Conservation (phyloP, 35 echinoderm and acorn worm genomes). For the Acanthaster planci region DNA sequence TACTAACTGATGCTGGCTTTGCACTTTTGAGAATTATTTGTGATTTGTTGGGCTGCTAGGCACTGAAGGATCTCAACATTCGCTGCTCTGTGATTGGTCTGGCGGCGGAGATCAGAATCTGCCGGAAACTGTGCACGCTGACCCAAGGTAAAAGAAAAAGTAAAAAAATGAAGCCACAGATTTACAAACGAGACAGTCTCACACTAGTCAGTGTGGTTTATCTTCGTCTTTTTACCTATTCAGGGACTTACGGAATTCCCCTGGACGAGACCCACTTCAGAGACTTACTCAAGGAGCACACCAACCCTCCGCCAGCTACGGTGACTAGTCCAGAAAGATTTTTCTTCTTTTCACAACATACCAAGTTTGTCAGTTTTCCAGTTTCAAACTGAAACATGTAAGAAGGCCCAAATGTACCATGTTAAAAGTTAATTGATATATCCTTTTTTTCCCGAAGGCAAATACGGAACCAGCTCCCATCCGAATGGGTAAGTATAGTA, state of each 20-base stretch:
- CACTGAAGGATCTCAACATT: slow-evolving; percentile 75
- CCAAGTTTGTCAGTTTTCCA: background rate
- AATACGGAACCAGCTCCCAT: slow-evolving; percentile 93
- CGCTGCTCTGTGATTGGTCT: slow-evolving; percentile 96
- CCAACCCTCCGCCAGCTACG: slow-evolving; percentile 81
- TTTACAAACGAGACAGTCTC: background rate
- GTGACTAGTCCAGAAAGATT: slow-evolving; percentile 34
- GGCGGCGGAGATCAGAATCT: slow-evolving; percentile 92
- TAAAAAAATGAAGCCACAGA: background rate
- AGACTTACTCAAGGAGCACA: slow-evolving; percentile 88
- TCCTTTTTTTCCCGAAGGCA: slow-evolving; percentile 47
- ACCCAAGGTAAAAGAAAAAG: slow-evolving; percentile 73
- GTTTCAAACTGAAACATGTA: background rate
- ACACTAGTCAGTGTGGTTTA: background rate
- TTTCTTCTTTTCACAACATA: background rate
- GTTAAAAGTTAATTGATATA: background rate
- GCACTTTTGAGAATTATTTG: background rate
- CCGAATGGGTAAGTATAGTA: slow-evolving; percentile 84
- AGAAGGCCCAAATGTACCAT: background rate
- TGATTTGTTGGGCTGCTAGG: slow-evolving; percentile 38
- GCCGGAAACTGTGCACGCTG: slow-evolving; percentile 70
- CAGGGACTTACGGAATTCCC: slow-evolving; percentile 88
- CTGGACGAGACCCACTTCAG: slow-evolving; percentile 93
- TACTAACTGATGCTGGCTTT: no score
- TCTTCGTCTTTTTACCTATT: no score